Percentiles rank a stretch among this genome's conserved stretches.
phyloP scores from a whole-genome alignment of 2,888 invertebrate species.

The Clivina fossor region DNA sequence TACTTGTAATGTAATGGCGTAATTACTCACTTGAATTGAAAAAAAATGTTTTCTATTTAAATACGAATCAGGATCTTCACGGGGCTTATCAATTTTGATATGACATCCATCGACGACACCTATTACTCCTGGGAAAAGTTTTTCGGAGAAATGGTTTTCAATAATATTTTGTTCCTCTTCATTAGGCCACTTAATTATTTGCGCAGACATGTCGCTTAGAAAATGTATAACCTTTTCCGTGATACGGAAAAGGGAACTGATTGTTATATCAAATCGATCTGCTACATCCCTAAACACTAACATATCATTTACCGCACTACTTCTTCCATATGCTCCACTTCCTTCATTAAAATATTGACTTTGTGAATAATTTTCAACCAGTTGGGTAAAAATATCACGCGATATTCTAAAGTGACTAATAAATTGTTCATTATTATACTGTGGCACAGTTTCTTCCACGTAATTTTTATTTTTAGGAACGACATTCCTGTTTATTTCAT shows the following conservation, averaged over 20 bases:
- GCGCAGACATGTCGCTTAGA: constrained; percentile 35
- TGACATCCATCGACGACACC: constrained; percentile 22
- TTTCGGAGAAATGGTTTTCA: constrained; percentile 24
- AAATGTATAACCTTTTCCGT: constrained; percentile 29
- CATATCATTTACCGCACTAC: constrained; percentile 13
- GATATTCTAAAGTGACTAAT: background rate
- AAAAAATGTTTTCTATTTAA: constrained; percentile 35
- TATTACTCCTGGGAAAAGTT: constrained; percentile 34
- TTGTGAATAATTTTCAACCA: constrained; percentile 21
- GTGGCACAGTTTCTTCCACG: no score
- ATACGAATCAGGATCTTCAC: no score
- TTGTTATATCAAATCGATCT: constrained; percentile 37
- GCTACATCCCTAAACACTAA: constrained; percentile 37
- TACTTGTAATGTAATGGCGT: background rate
- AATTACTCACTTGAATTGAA: constrained; percentile 22
- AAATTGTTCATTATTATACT: constrained; percentile 1
- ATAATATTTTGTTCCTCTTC: constrained; percentile 36
- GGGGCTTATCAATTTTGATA: no score
- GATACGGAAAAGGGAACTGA: constrained; percentile 35
- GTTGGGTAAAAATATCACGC: background rate
- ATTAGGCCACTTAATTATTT: constrained; percentile 38
- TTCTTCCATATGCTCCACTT: constrained; percentile 12
- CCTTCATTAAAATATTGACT: constrained; percentile 27
- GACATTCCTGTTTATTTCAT: no score
- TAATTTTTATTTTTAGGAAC: no score